A percentile compares a stretch with the other conserved stretches of the same genome.
These are phyloP conservation scores for Montipora cactus DNA, from an alignment of 64 coral and sea anemone genomes.

Conservation along the genomic window DNA sequence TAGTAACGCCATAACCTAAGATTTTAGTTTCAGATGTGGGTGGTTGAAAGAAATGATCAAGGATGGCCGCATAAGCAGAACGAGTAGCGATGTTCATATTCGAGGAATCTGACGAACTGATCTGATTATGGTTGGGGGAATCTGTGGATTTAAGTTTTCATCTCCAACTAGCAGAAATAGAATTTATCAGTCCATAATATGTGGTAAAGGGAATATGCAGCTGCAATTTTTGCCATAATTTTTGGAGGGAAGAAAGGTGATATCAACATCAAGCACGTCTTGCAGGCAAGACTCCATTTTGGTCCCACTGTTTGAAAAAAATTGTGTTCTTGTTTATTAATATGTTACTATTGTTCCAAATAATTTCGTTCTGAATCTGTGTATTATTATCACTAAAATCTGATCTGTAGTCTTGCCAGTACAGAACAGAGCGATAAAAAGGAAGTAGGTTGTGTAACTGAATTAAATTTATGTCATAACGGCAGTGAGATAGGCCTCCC, in stretches of 20 bases:
- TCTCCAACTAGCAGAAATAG: not conserved
- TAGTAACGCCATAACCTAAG: too few species aligned
- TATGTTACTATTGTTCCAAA: not conserved
- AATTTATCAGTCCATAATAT: constrained; percentile 8
- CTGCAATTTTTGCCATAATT: not conserved
- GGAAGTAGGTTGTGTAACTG: not conserved
- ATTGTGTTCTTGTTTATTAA: too few species aligned
- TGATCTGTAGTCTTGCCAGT: constrained; percentile 6
- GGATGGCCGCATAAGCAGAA: constrained; percentile 18
- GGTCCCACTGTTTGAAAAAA: not conserved
- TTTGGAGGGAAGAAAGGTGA: not conserved
- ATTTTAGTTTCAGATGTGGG: too few species aligned
- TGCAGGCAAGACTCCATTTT: not conserved
- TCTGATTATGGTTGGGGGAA: not conserved
- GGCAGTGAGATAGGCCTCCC: too few species aligned
- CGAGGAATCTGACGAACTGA: not conserved
- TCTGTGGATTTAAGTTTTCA: too few species aligned
- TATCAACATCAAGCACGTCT: not conserved
- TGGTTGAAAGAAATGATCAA: constrained; percentile 14
- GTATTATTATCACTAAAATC: not conserved
- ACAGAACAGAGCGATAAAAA: not conserved
- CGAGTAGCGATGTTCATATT: not conserved
- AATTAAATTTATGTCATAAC: not conserved
- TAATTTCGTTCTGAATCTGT: not conserved
- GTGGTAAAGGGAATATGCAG: not conserved